phyloP scores from a whole-genome alignment of 2,113 vertebrate species.

The Acanthisitta chloris region DNA sequence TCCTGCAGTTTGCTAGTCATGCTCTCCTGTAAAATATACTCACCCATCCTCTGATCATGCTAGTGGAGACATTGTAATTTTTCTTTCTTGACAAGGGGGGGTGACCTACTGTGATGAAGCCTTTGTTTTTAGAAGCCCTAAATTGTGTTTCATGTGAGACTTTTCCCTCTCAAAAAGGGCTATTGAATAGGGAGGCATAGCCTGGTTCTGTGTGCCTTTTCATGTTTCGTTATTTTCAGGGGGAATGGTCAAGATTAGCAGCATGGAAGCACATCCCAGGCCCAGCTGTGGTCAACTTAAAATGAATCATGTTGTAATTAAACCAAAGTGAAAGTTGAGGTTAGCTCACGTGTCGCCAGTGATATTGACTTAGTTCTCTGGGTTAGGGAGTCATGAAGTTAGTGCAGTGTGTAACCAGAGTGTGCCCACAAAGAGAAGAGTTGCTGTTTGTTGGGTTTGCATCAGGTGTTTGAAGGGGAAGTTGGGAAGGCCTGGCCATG shows the following conservation, averaged over 20 bases:
- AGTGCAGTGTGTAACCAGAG: not conserved
- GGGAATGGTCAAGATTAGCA: constrained; percentile 4
- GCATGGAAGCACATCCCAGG: not conserved
- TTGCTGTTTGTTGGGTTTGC: not conserved
- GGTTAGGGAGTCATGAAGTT: constrained; percentile 27
- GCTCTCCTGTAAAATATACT: not conserved
- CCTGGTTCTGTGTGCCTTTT: not conserved
- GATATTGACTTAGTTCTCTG: not conserved
- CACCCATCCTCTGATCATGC: not conserved
- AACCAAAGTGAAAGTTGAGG: not conserved
- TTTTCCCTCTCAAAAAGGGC: not conserved
- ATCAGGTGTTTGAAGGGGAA: not conserved
- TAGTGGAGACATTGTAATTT: not conserved
- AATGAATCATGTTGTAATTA: not conserved
- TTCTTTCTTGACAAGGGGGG: not conserved
- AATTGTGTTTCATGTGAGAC: not conserved
- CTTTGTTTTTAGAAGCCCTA: not conserved
- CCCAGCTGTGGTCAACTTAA: not conserved
- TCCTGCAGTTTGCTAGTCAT: not conserved
- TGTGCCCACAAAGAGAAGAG: not conserved
- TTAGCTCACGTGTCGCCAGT: not conserved
- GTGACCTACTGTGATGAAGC: not conserved
- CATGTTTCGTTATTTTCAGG: not conserved
- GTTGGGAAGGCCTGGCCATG: not conserved
- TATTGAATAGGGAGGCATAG: not conserved